phyloP scores from a whole-genome alignment of 1,140 invertebrate species.

The Venustaconcha ellipsiformis region DNA sequence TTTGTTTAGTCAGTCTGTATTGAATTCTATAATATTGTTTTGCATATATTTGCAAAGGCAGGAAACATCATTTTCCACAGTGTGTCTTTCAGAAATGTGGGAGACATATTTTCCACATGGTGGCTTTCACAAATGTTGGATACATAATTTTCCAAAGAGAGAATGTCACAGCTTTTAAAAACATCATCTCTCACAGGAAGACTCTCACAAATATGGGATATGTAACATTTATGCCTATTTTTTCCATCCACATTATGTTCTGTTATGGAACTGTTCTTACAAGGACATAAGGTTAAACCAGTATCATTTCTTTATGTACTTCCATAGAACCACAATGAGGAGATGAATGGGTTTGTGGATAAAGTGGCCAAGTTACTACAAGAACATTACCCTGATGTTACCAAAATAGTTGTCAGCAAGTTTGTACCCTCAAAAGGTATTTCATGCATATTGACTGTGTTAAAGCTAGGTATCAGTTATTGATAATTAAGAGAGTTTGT shows the following conservation, averaged over 20 bases:
- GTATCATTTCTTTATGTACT: neutral
- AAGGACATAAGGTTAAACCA: too few species aligned
- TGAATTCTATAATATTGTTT: too few species aligned
- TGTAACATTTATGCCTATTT: neutral
- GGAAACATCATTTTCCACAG: too few species aligned
- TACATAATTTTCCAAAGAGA: too few species aligned
- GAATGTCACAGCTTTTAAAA: neutral
- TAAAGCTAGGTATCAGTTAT: too few species aligned
- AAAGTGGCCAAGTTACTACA: slow-evolving; percentile 52
- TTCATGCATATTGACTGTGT: neutral
- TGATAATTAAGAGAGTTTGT: too few species aligned
- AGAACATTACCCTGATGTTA: slow-evolving; percentile 44
- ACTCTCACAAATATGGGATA: neutral
- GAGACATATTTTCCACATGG: too few species aligned
- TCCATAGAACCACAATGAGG: slow-evolving; percentile 52
- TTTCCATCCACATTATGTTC: slow-evolving; percentile 1
- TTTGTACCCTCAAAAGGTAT: slow-evolving; percentile 57
- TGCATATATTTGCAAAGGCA: too few species aligned
- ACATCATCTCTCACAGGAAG: neutral
- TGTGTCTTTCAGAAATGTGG: too few species aligned
- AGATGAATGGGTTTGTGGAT: slow-evolving; percentile 53
- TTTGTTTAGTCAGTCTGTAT: too few species aligned
- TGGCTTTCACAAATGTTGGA: too few species aligned
- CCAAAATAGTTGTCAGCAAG: slow-evolving; percentile 46
- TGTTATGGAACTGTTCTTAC: neutral